Percentiles rank a stretch among this genome's conserved stretches.
Evolutionary conservation across 2,797 vertebrate genomes (phyloP).

Genomic region (Paguma larvata): DNA sequence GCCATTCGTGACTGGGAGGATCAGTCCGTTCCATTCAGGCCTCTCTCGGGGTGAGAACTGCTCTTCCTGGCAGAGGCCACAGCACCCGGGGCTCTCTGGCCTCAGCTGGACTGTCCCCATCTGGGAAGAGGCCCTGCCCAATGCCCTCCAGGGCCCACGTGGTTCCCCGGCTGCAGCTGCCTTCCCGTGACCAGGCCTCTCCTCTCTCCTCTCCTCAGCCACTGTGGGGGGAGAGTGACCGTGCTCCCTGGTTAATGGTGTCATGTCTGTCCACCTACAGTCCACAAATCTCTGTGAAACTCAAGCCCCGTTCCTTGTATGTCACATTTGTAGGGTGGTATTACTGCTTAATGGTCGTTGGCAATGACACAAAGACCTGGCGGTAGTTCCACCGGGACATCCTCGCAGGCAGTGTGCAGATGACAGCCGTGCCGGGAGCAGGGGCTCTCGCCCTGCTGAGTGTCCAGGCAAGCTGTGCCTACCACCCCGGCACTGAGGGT

Average conservation of each 20-base stretch:
- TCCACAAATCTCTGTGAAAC: slow-evolving; percentile 84
- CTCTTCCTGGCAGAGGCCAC: background rate
- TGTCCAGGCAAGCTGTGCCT: background rate
- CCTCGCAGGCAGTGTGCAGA: background rate
- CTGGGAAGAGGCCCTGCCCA: background rate
- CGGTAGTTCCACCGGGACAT: slow-evolving; percentile 50
- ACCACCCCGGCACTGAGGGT: background rate
- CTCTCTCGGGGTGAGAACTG: background rate
- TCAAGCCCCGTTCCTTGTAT: slow-evolving; percentile 81
- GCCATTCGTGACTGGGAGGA: background rate
- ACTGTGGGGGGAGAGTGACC: slow-evolving; percentile 83
- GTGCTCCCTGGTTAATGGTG: slow-evolving; percentile 83
- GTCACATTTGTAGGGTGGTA: slow-evolving; percentile 80
- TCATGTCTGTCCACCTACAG: slow-evolving; percentile 86
- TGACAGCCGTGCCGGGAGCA: background rate
- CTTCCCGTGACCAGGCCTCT: background rate
- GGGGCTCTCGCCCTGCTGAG: background rate
- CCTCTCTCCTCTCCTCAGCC: slow-evolving; percentile 70
- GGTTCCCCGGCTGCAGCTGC: background rate
- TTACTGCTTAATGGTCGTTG: slow-evolving; percentile 85
- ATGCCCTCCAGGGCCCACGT: background rate
- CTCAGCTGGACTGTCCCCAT: background rate
- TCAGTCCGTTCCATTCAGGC: background rate
- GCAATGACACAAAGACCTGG: slow-evolving; percentile 79
- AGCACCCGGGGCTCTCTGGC: background rate